Base-by-base conservation (phyloP, 1,140 invertebrate species). In the Cylas formicarius region DNA sequence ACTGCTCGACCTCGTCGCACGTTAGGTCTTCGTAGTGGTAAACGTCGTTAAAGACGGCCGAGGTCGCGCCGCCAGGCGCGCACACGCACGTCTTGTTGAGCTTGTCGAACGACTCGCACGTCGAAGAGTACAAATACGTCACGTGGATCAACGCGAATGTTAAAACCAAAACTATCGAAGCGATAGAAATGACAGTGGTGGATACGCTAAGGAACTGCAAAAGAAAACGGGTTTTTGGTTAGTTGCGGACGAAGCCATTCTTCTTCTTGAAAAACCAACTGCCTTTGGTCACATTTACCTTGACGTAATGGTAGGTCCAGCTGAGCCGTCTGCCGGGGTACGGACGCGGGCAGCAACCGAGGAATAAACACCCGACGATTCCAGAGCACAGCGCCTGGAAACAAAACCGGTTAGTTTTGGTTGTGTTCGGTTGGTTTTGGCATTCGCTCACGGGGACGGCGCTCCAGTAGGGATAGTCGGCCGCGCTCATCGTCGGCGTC, bases 401-500 rank as follows among this genome's bases (percentile, higher is more conserved):
- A 20, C 33, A 24, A 55, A 38, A 23, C 28, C n/a, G n/a, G n/a
- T n/a, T n/a, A n/a, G n/a, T n/a, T n/a, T n/a, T n/a, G n/a, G n/a
- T 35, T 2, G 11, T 7, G 6, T 31, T 29, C 8, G 41, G 32
- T 17, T 17, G 27, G 27, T 10, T 39, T 5, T 9, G n/a, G n/a
- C n/a, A 32, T 21, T 27, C 17, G 67, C 70, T 73, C 63, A 81
- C 78, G 38, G 75, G 74, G 51, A 77, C 63, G 21, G 75, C 78
- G 54, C 77, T 78, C 69, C 77, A 77, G 47, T 77, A 78, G 0
- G 78, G 77, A 61, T 78, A 78, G 51, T 80, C 74, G 23, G 66
- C 56, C 28, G 71, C 57, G 13, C 69, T 67, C 4, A 79, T 67
- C 51, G 70, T 71, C 2, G 78, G 77, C 23, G 76, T 63, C 68